Percentiles rank a stretch among this genome's conserved stretches.
Evolutionary conservation across 2,797 vertebrate genomes (phyloP).

Genomic region (Poecilia picta): DNA sequence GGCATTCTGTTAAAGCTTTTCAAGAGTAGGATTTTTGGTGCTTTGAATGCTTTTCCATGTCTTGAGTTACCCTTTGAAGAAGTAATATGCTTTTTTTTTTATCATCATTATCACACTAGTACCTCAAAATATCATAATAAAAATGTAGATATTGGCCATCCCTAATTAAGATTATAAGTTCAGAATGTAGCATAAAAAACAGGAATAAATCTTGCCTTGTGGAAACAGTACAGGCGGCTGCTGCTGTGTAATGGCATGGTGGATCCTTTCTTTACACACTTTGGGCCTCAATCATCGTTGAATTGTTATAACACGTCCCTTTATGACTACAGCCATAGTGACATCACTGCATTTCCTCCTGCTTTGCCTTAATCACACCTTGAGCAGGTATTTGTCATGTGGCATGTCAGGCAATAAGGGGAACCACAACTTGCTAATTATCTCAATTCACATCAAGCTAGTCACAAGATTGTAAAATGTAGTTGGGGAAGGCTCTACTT

Average conservation of each 20-base stretch:
- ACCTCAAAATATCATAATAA: too few relatives aligned
- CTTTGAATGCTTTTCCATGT: too few relatives aligned
- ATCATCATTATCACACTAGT: too few relatives aligned
- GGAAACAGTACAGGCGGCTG: neutral
- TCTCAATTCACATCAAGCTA: slow-evolving; percentile 37
- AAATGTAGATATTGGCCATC: neutral
- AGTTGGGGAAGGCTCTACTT: slow-evolving; percentile 23
- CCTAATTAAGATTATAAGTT: neutral
- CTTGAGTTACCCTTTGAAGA: too few relatives aligned
- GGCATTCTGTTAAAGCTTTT: too few relatives aligned
- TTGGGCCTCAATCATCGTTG: neutral
- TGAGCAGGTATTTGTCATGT: slow-evolving; percentile 27
- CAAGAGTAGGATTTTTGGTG: too few relatives aligned
- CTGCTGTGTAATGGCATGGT: neutral
- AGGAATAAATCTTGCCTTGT: neutral
- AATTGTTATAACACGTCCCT: neutral
- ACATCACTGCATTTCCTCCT: neutral
- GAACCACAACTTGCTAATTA: slow-evolving; percentile 40
- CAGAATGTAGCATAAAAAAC: neutral
- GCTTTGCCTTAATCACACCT: slow-evolving; percentile 29
- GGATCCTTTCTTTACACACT: neutral
- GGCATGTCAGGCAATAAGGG: slow-evolving; percentile 51
- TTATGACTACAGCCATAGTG: neutral
- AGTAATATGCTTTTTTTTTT: too few relatives aligned
- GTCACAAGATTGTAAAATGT: slow-evolving; percentile 32